Percentiles rank a stretch among this genome's conserved stretches.
Evolutionary conservation across 2,888 invertebrate genomes (phyloP).

Genomic region (Drosophila atripex): DNA sequence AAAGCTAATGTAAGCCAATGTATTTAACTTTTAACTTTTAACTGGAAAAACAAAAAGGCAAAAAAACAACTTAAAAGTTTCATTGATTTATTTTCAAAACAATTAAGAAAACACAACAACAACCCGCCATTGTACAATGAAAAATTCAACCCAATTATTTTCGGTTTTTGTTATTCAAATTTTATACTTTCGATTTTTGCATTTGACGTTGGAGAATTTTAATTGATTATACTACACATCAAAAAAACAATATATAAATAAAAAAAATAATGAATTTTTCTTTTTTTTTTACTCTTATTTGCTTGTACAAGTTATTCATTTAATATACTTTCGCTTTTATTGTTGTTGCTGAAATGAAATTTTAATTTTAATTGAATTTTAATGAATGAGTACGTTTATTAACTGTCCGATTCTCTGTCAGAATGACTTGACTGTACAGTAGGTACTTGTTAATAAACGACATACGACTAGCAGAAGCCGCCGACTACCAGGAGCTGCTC

Average conservation of each 20-base stretch:
- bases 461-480: too few relatives aligned
- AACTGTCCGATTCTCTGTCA: conserved; percentile 21
- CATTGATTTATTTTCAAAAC: conserved; percentile 30
- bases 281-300: conserved; percentile 8
- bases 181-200: conserved; percentile 17
- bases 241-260: neutral
- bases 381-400: conserved; percentile 40
- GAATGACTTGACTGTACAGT: conserved; percentile 23
- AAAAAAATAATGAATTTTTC: too few relatives aligned
- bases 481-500: neutral
- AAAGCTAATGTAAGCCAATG: conserved; percentile 2
- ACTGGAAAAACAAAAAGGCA: neutral
- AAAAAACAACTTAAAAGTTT: conserved; percentile 9
- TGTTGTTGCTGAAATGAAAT: conserved; percentile 33
- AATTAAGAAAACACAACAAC: neutral
- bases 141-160: conserved; percentile 11
- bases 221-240: conserved; percentile 21
- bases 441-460: neutral
- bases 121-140: neutral
- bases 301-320: conserved; percentile 30
- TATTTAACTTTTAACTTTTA: neutral
- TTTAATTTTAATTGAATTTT: conserved; percentile 39
- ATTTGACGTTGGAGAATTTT: conserved; percentile 13
- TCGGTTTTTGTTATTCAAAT: conserved; percentile 2
- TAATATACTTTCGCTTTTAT: conserved; percentile 65